Percentiles rank a stretch among this genome's conserved stretches.
These are phyloP conservation scores for Xestia c-nigrum DNA, from an alignment of 2,888 invertebrate genomes.

Conservation along the genomic window DNA sequence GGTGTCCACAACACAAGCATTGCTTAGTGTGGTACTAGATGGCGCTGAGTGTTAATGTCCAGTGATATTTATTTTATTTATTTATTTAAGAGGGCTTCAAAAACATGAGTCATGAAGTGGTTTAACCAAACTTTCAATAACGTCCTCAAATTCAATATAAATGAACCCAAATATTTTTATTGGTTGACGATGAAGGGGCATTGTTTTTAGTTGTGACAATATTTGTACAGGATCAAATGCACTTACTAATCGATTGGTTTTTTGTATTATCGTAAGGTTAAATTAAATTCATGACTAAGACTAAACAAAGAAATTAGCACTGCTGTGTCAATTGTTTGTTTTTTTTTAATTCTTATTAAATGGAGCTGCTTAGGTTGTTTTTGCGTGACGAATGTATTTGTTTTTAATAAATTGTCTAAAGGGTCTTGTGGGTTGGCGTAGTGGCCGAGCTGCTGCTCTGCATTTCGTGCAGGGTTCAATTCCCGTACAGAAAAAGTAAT, in stretches of 20 bases:
- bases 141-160: neutral
- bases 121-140: slow-evolving; percentile 2
- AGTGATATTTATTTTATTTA: no score
- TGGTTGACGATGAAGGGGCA: slow-evolving; percentile 1
- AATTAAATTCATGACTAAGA: neutral
- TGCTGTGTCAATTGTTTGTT: slow-evolving; percentile 1
- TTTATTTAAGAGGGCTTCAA: no score
- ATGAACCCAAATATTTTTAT: slow-evolving; percentile 7
- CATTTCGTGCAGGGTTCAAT: neutral
- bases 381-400: neutral
- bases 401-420: neutral
- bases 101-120: neutral
- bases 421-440: neutral
- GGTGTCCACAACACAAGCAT: no score
- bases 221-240: slow-evolving; percentile 29
- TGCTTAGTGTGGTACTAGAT: no score
- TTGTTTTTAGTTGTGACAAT: slow-evolving; percentile 29
- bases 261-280: neutral
- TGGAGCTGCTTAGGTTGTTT: neutral
- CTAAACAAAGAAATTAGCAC: slow-evolving; percentile 28
- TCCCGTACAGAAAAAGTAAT: neutral
- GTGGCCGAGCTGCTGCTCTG: neutral
- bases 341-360: neutral
- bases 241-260: neutral
- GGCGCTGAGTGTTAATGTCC: no score